Evolutionary conservation across 2,888 invertebrate species (phyloP).

Genomic region (Laothoe populi): DNA sequence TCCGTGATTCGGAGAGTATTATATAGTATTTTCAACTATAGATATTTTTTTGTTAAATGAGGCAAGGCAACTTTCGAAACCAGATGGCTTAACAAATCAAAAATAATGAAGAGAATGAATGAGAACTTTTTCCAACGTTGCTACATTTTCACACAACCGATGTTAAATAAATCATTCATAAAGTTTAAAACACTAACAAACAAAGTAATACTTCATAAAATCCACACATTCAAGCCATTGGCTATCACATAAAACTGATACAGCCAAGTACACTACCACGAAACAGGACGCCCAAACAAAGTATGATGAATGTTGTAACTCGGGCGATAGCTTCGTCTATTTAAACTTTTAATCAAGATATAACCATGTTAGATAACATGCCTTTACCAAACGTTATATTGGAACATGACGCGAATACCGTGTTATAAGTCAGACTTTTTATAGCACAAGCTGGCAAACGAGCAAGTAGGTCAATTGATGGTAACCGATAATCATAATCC

Average conservation of each 20-base stretch:
- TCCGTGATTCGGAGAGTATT: too few species aligned
- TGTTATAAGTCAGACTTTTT: too few species aligned
- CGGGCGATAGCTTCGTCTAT: background rate
- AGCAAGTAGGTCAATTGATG: too few species aligned
- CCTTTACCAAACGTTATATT: too few species aligned
- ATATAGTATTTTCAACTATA: too few species aligned
- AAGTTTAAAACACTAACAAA: background rate
- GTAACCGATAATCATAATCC: too few species aligned
- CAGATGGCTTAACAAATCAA: too few species aligned
- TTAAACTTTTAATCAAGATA: background rate
- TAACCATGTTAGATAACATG: background rate
- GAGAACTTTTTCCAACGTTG: background rate
- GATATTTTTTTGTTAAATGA: too few species aligned
- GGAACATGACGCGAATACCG: too few species aligned
- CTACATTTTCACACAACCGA: background rate
- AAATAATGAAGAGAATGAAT: background rate
- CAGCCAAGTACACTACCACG: slow-evolving; percentile 3
- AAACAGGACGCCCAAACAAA: slow-evolving; percentile 14
- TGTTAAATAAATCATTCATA: background rate
- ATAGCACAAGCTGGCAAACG: too few species aligned
- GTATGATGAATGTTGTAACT: slow-evolving; percentile 18
- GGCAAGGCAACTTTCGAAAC: too few species aligned
- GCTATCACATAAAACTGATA: background rate
- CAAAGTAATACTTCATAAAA: background rate
- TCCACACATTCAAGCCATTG: background rate